Evolutionary conservation across 2,888 invertebrate genomes (phyloP), one percentile per base, ranked within the genome.

Genomic region (Hymenopus coronatus): DNA sequence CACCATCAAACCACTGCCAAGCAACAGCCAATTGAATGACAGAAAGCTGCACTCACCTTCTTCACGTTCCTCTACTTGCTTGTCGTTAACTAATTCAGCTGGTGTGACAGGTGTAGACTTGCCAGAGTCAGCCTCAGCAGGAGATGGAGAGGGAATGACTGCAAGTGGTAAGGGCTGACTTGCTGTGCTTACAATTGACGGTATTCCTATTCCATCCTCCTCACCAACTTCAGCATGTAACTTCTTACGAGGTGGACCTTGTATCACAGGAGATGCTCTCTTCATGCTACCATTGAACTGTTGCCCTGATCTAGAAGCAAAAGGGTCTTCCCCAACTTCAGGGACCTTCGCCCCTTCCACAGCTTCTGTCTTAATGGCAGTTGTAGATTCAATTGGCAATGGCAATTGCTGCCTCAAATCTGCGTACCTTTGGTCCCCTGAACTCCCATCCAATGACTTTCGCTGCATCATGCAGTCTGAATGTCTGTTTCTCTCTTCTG

Each of bases 241-340:
- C 89, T 94, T 93, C 90, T 94, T 93, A 25, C 93, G 91, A 84
- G 93, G 93, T 88, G 94, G 94, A 89, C 93, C 93, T 90, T 94
- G 94, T 46, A 94, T 93, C 89, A 94, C 92, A 3, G 95, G 94
- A 1, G 94, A 94, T 82, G 94, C 94, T 84, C 95, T 93, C 91
- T 95, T 95, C 28, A 88, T 82, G 8, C 89, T 87, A 33, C 89
- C 87, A n/a, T 87, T 87, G 20, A 25, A 28, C 33, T 84, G 83
- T 8, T 87, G 86, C 83, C 87, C 83, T 14, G 87, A 54, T 12
- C 25, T 82, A 28, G 28, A 81, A 20, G 81, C 87, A 84, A 87
- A 87, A 0, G 27, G 15, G 25, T 87, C 87, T 4, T 87, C 87
- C 54, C 70, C 28, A 81, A 46, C 40, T 28, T 89, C 88, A 28